A percentile compares a stretch with the other conserved stretches of the same genome.
phyloP scores from a whole-genome alignment of 2,888 invertebrate species.

The Apotomis betuletana region DNA sequence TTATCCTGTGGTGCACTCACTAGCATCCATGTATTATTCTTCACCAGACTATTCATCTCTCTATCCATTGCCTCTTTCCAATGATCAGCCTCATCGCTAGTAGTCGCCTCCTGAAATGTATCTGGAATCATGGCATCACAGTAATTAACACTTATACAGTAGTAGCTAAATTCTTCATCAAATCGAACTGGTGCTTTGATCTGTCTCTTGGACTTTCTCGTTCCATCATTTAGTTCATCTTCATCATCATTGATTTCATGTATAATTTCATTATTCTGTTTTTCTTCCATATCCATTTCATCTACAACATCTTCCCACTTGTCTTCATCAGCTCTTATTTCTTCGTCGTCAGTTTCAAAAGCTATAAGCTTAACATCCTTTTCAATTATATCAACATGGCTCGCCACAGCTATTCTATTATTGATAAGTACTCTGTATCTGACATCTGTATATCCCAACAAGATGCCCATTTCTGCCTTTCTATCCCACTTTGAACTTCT shows the following conservation, averaged over 20 bases:
- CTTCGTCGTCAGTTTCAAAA: slow-evolving; percentile 42
- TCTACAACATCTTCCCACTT: background rate
- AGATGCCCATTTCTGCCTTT: too few species aligned
- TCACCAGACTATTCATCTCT: too few species aligned
- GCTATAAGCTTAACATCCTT: slow-evolving; percentile 45
- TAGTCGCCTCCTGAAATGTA: too few species aligned
- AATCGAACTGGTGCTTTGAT: too few species aligned
- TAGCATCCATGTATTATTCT: too few species aligned
- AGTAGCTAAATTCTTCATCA: too few species aligned
- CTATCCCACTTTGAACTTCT: too few species aligned
- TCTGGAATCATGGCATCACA: too few species aligned
- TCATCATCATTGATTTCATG: slow-evolving; percentile 41
- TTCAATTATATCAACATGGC: slow-evolving; percentile 50
- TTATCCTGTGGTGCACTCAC: too few species aligned
- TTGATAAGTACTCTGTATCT: slow-evolving; percentile 51
- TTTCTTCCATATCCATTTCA: slow-evolving; percentile 16
- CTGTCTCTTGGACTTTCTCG: slow-evolving; percentile 43
- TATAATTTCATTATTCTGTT: slow-evolving; percentile 45
- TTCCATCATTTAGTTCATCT: slow-evolving; percentile 44
- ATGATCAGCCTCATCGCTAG: too few species aligned
- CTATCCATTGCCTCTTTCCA: too few species aligned
- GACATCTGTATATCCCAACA: slow-evolving; percentile 50
- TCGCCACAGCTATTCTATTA: slow-evolving; percentile 47
- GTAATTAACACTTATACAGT: too few species aligned
- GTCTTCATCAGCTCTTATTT: slow-evolving; percentile 4